phyloP scores from a whole-genome alignment of 2,888 invertebrate genomes.

The Melieria picta region DNA sequence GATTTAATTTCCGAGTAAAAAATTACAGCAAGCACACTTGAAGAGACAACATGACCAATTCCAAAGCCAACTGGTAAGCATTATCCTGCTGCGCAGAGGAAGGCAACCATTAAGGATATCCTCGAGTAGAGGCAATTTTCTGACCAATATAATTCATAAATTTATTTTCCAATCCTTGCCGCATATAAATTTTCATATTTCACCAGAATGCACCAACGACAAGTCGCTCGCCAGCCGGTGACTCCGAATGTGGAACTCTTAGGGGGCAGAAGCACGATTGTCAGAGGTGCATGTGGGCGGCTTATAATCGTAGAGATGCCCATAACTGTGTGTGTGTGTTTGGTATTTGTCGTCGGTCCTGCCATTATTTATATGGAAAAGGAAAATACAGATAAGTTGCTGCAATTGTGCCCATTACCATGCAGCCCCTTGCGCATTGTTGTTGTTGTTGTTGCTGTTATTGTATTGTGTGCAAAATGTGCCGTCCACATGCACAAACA shows the following conservation, averaged over 20 bases:
- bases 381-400: conserved; percentile 44
- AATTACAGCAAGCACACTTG: too few relatives aligned
- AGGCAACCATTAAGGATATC: conserved; percentile 20
- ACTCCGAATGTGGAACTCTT: too few relatives aligned
- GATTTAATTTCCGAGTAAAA: too few relatives aligned
- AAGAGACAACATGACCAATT: too few relatives aligned
- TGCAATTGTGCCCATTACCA: conserved; percentile 6
- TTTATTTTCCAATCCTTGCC: conserved; percentile 64
- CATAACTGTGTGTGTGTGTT: conserved; percentile 3
- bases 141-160: conserved; percentile 63
- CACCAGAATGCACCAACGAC: neutral
- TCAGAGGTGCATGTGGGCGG: too few relatives aligned
- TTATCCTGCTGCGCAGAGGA: too few relatives aligned
- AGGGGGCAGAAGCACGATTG: too few relatives aligned
- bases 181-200: conserved; percentile 59
- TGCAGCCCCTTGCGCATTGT: neutral
- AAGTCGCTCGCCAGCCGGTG: too few relatives aligned
- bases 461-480: neutral
- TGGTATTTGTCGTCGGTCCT: conserved; percentile 61
- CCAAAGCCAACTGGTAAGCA: too few relatives aligned
- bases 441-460: neutral
- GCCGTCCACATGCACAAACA: conserved; percentile 32
- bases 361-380: conserved; percentile 61
- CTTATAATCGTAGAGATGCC: too few relatives aligned
- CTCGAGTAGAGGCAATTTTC: conserved; percentile 55